Evolutionary conservation across 2,797 vertebrate genomes (phyloP).

Genomic region (Spinus olivaceus): DNA sequence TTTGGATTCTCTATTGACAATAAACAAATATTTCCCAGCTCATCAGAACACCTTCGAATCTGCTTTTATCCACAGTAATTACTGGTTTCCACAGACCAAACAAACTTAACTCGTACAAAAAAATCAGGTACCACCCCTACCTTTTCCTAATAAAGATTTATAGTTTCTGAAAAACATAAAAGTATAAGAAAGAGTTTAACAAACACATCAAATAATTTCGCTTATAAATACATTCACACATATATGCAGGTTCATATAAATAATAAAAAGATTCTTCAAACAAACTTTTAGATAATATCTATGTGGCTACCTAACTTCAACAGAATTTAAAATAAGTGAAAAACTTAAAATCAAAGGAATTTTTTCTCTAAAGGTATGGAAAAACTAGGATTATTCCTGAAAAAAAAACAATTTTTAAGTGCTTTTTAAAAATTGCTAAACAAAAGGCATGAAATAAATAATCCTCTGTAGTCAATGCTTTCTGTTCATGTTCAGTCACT

Average conservation of each 20-base stretch:
- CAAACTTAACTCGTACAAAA: fast-evolving
- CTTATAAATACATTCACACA: not conserved
- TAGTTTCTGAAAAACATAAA: not conserved
- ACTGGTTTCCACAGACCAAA: not conserved
- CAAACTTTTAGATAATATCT: fast-evolving
- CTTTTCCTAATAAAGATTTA: not conserved
- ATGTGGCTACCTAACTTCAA: not conserved
- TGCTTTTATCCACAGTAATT: not conserved
- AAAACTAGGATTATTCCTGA: not conserved
- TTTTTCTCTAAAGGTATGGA: not conserved
- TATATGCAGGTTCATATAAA: not conserved
- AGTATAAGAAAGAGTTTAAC: not conserved
- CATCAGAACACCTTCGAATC: not conserved
- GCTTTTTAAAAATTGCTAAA: not conserved
- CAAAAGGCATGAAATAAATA: not conserved
- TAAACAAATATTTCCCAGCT: not conserved
- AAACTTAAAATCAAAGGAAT: not conserved
- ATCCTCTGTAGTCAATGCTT: not conserved
- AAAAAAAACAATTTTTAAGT: not conserved
- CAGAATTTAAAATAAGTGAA: not conserved
- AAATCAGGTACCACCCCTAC: not conserved
- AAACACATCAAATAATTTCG: not conserved
- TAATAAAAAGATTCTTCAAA: not conserved
- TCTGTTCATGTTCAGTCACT: not conserved
- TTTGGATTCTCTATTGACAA: not conserved